Evolutionary conservation across 2,797 vertebrate species (phyloP), one percentile per base, ranked within the genome.

Genomic region (Catostomus latipinnis): DNA sequence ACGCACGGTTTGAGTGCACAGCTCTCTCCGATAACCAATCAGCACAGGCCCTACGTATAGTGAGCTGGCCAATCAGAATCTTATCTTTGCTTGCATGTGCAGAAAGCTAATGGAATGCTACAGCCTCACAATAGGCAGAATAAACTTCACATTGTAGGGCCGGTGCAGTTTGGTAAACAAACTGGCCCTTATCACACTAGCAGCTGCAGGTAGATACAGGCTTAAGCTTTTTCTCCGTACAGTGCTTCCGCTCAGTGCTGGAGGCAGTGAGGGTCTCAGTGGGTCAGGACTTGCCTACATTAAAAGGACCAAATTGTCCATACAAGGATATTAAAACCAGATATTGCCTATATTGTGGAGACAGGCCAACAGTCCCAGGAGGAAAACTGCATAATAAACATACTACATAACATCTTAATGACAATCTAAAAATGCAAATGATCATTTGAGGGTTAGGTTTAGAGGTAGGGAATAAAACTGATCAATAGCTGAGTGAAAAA

Each of bases 141-240:
- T 87, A 83, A 90, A 86, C 77, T 82, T 75, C 83, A 81, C 80
- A 72, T 62, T 83, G 46, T 81, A 86, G 80, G 83, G 88, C 87
- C 83, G 82, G 83, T 86, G 84, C 84, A 86, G 77, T 84, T 81
- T 45, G 52, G 88, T 87, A 87, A 89, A 90, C 86, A 84, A 88
- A 83, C 78, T 70, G 46, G 83, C 73, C 86, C 89, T 91, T 89
- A 92, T 91, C 88, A 85, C 77, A 75, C 82, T 85, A 83, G 87
- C 66, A 87, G 83, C 87, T 78, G 83, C 57, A 71, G 85, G 83
- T 82, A 74, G 75, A 61, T 76, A 88, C 82, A 78, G 82, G 82
- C 57, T 68, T 84, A 85, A 86, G 83, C 83, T 90, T 91, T 90
- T 86, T 90, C 85, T 90, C 85, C 69, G 80, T 89, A 85, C 85